These are phyloP conservation scores for Solenodon paradoxus DNA, from an alignment of 2,113 vertebrate genomes.

Conservation along the genomic window DNA sequence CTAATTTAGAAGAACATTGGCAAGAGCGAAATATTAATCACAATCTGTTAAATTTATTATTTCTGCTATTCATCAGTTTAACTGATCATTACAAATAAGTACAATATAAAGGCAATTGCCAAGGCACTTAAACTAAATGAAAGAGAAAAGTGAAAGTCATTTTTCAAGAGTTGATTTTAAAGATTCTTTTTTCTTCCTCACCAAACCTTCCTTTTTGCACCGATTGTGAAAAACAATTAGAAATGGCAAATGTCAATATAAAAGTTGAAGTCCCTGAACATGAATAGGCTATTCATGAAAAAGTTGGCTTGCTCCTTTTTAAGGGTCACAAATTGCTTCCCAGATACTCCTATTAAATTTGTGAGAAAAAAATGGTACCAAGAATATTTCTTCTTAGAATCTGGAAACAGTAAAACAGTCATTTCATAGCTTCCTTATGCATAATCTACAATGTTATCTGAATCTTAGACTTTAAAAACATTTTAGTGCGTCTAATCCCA, in stretches of 20 bases:
- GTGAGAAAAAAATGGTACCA: neutral
- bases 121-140: slow-evolving; percentile 65
- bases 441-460: neutral
- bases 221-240: slow-evolving; percentile 67
- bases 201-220: neutral
- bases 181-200: slow-evolving; percentile 24
- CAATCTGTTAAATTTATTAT: slow-evolving; percentile 71
- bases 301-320: neutral
- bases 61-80: slow-evolving; percentile 73
- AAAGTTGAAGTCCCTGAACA: neutral
- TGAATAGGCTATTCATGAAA: slow-evolving; percentile 45
- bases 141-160: slow-evolving; percentile 53
- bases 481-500: neutral
- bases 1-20: slow-evolving; percentile 70
- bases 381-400: neutral
- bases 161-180: slow-evolving; percentile 51
- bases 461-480: neutral
- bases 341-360: neutral
- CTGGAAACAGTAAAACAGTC: neutral
- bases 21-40: slow-evolving; percentile 68
- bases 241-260: slow-evolving; percentile 46
- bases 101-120: slow-evolving; percentile 39
- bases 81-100: slow-evolving; percentile 71
- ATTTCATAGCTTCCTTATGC: neutral
- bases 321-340: neutral